Evolutionary conservation across 2,888 invertebrate species (phyloP), one percentile per base, ranked within the genome.

Genomic region (Heliconius erato): DNA sequence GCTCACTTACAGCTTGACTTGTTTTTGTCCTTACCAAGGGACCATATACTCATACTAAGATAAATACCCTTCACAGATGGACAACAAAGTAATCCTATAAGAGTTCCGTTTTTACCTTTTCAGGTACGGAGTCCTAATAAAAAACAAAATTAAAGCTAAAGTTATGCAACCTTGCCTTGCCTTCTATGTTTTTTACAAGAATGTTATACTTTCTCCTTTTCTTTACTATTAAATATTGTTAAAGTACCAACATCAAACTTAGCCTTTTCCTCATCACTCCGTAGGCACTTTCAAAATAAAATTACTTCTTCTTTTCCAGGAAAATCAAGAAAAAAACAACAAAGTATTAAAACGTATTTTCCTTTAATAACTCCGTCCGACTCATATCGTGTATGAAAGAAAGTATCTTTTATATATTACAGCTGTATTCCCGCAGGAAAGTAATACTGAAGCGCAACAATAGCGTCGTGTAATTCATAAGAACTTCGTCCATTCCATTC

Each of bases 401-500:
- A 84, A 65, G 79, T 84, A 83, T 81, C 76, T 77, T 81, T 81
- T 79, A 69, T 69, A 69, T 69, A 84, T 40, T 2, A 40, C 79
- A 71, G 81, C 69, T 77, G 54, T 81, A 81, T 80, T 82, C 77
- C 74, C 77, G 79, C 26, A 85, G 85, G 84, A 83, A 83, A 85
- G 63, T 86, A 85, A 86, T 85, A 85, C 79, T 63, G n/a, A 80
- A 85, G 84, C 84, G 79, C 85, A 85, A 85, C 86, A 85, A 87
- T 86, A 85, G 79, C 81, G 82, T 81, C 82, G 84, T 85, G 84
- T 84, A 84, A 86, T 81, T 86, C 83, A 78, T 79, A 86, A 78
- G 78, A 85, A 84, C 79, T 84, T 85, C 81, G 72, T 81, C 83
- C 84, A 81, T 84, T 84, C 83, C 83, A 83, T 85, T 84, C 84